A percentile compares a stretch with the other conserved stretches of the same genome.
These are phyloP conservation scores for Lepidochitona cinerea DNA, from an alignment of 2,888 invertebrate genomes.

Conservation along the genomic window DNA sequence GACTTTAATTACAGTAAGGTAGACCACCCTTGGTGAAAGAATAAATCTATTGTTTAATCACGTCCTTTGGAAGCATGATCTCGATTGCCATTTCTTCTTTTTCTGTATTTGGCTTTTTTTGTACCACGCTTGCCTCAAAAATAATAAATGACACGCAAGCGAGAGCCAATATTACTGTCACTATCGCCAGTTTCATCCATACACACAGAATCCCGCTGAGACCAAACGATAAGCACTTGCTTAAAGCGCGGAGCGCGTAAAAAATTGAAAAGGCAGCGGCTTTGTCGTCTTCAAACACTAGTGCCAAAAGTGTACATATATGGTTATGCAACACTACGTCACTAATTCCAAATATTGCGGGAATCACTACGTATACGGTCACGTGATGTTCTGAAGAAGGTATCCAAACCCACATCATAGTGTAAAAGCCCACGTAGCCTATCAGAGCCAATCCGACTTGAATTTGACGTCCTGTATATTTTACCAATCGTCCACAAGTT, in stretches of 20 bases:
- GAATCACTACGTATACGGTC: not conserved
- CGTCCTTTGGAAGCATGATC: too few species aligned
- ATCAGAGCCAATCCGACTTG: not conserved
- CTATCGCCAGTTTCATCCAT: not conserved
- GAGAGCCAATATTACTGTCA: not conserved
- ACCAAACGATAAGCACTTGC: not conserved
- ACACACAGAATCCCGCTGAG: not conserved
- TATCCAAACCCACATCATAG: not conserved
- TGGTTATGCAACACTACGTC: not conserved
- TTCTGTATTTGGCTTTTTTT: not conserved
- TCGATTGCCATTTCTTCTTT: too few species aligned
- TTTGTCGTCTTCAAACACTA: not conserved
- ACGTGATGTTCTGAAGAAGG: not conserved
- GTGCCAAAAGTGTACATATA: not conserved
- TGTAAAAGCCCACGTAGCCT: not conserved
- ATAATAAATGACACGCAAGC: not conserved
- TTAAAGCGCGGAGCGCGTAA: not conserved
- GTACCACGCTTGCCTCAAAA: not conserved
- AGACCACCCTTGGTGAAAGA: too few species aligned
- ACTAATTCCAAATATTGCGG: not conserved
- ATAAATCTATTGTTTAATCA: too few species aligned
- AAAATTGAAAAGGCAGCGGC: not conserved
- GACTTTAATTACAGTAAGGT: too few species aligned
- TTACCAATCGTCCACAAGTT: not conserved
- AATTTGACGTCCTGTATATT: not conserved